phyloP scores from a whole-genome alignment of 2,888 invertebrate species.

The Yponomeuta plumbellus region DNA sequence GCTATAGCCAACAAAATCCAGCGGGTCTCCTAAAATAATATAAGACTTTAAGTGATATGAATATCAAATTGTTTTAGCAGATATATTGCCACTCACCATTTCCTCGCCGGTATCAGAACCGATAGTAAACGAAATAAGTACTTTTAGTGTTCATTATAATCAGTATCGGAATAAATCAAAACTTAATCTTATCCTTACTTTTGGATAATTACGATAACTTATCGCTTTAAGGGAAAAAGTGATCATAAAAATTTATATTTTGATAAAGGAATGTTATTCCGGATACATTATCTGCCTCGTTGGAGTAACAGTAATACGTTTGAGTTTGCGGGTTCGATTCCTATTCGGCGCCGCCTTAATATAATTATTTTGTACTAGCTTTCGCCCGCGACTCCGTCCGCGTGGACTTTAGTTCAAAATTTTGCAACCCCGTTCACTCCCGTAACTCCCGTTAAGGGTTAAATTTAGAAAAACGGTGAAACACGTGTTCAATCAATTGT shows the following conservation, averaged over 20 bases:
- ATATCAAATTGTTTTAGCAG: not conserved
- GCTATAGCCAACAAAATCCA: slow-evolving; percentile 49
- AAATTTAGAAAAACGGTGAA: too few relatives aligned
- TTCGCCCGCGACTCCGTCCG: too few relatives aligned
- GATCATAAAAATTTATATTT: not conserved
- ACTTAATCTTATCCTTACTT: slow-evolving; percentile 10
- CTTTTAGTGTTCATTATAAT: not conserved
- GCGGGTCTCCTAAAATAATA: slow-evolving; percentile 39
- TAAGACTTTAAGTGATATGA: not conserved
- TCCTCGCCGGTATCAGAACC: slow-evolving; percentile 36
- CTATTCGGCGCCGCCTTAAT: too few relatives aligned
- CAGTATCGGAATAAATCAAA: not conserved
- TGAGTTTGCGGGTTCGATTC: too few relatives aligned
- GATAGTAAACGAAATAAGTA: not conserved
- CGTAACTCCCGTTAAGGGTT: too few relatives aligned
- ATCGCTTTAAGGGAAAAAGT: not conserved
- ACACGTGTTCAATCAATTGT: too few relatives aligned
- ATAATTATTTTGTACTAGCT: too few relatives aligned
- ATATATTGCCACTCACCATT: slow-evolving; percentile 45
- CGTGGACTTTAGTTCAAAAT: too few relatives aligned
- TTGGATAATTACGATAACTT: slow-evolving; percentile 5
- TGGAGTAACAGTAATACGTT: too few relatives aligned
- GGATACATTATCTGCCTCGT: too few relatives aligned
- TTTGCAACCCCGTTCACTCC: too few relatives aligned
- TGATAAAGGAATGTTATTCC: not conserved